Evolutionary conservation across 2,888 invertebrate species (phyloP).

Genomic region (Plagodis pulveraria): DNA sequence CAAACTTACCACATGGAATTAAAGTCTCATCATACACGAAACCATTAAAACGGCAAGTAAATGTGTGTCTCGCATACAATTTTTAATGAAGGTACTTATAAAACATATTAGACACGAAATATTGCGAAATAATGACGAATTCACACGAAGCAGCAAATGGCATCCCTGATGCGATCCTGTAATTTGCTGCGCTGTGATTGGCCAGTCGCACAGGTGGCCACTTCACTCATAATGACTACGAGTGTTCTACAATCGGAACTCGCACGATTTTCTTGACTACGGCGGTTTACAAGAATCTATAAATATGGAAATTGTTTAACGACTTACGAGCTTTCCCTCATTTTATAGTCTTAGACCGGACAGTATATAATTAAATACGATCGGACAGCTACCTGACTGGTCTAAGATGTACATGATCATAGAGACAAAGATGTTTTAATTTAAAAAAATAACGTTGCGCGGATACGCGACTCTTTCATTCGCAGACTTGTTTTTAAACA

Average conservation of each 20-base stretch:
- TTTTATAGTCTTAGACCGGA: slow-evolving; percentile 13
- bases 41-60: slow-evolving; percentile 13
- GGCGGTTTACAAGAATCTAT: slow-evolving; percentile 11
- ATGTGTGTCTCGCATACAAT: slow-evolving; percentile 5
- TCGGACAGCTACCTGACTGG: too few relatives aligned
- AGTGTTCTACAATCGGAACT: slow-evolving; percentile 23
- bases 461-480: too few relatives aligned
- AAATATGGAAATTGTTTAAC: slow-evolving; percentile 20
- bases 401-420: too few relatives aligned
- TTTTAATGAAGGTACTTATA: slow-evolving; percentile 12
- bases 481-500: too few relatives aligned
- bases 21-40: slow-evolving; percentile 1
- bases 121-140: slow-evolving; percentile 20
- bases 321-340: slow-evolving; percentile 13
- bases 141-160: slow-evolving; percentile 15
- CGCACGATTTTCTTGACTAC: slow-evolving; percentile 17
- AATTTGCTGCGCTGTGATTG: slow-evolving; percentile 19
- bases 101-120: slow-evolving; percentile 17
- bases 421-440: too few relatives aligned
- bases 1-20: slow-evolving; percentile 7
- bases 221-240: slow-evolving; percentile 12
- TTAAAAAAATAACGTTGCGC: too few relatives aligned
- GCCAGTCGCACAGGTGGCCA: slow-evolving; percentile 11
- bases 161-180: slow-evolving; percentile 4
- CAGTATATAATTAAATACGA: neutral